Evolutionary conservation across 2,888 invertebrate species (phyloP).

Genomic region (Caenorhabditis sp.): DNA sequence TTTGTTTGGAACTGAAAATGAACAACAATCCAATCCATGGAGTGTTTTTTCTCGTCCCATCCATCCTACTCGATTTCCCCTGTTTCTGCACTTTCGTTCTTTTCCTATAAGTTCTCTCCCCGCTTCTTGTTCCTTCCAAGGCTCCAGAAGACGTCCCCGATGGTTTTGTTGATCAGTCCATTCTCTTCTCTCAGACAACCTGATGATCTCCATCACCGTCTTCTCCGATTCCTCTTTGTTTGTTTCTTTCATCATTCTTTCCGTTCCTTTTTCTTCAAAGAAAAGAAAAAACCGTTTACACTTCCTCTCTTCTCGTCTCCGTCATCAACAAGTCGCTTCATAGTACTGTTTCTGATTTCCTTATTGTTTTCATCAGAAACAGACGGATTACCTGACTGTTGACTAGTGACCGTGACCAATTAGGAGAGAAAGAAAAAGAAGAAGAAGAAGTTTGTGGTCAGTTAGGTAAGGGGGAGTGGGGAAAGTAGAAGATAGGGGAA

Average conservation of each 20-base stretch:
- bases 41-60: constrained; percentile 45
- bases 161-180: too few species aligned
- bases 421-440: constrained; percentile 20
- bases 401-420: constrained; percentile 52
- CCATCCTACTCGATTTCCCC: constrained; percentile 31
- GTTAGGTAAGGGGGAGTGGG: constrained; percentile 20
- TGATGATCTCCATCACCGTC: neutral
- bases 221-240: constrained; percentile 37
- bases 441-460: constrained; percentile 6
- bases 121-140: too few species aligned
- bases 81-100: neutral
- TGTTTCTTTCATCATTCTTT: constrained; percentile 28
- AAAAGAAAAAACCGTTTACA: constrained; percentile 34
- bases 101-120: neutral
- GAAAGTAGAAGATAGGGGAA: too few species aligned
- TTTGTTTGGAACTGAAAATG: constrained; percentile 29
- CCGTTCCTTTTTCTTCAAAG: neutral
- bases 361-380: constrained; percentile 42
- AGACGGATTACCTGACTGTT: constrained; percentile 13
- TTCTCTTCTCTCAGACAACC: constrained; percentile 9
- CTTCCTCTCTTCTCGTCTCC: constrained; percentile 38
- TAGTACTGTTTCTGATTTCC: constrained; percentile 49
- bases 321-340: constrained; percentile 46
- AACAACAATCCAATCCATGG: constrained; percentile 51
- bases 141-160: too few species aligned